phyloP scores from a whole-genome alignment of 2,888 invertebrate genomes.

The Gastrophysa polygoni region DNA sequence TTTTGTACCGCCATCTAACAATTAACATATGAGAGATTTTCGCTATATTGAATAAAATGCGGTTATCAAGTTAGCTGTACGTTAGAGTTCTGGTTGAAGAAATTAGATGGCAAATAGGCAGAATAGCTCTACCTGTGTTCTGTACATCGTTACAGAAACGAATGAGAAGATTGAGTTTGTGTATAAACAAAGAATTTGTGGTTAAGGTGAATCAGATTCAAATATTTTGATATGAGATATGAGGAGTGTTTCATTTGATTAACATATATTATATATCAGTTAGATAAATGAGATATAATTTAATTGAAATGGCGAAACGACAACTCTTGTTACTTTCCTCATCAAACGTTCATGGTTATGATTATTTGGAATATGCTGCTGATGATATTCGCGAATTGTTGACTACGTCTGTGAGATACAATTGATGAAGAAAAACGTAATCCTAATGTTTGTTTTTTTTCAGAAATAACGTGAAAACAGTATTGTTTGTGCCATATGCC shows the following conservation, averaged over 20 bases:
- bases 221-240: background rate
- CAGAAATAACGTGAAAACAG: constrained; percentile 67
- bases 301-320: constrained; percentile 42
- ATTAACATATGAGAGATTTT: too few species aligned
- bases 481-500: constrained; percentile 80
- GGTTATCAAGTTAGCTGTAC: too few species aligned
- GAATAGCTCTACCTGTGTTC: too few species aligned
- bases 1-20: too few species aligned
- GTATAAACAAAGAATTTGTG: too few species aligned
- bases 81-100: too few species aligned
- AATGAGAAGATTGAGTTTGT: too few species aligned
- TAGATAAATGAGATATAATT: background rate
- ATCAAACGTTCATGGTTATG: constrained; percentile 71
- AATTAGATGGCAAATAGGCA: too few species aligned
- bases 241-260: background rate
- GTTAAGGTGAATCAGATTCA: too few species aligned
- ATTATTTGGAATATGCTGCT: constrained; percentile 70
- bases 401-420: constrained; percentile 58
- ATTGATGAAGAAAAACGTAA: constrained; percentile 5
- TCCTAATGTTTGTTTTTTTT: constrained; percentile 5
- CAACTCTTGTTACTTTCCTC: constrained; percentile 72
- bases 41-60: too few species aligned
- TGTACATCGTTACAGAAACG: too few species aligned
- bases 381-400: constrained; percentile 68
- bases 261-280: background rate